Conservation (phyloP, 1,140 invertebrate species). For the Chrysomallon squamiferum region DNA sequence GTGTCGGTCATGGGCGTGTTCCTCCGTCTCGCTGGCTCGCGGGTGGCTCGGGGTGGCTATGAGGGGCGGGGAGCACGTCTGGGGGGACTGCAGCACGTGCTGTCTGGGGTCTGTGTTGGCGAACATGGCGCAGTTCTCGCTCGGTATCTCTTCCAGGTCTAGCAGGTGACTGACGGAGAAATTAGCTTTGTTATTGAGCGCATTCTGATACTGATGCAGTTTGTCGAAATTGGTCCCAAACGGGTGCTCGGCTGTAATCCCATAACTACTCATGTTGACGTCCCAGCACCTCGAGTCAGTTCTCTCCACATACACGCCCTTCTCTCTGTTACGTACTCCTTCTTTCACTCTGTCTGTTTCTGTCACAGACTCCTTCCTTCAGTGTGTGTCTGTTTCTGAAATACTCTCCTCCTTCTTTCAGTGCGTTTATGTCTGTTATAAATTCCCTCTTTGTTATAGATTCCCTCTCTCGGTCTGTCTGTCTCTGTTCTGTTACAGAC, state of each 20-base stretch:
- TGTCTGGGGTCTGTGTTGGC: slow-evolving; percentile 39
- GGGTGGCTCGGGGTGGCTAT: slow-evolving; percentile 14
- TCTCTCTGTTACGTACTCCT: neutral
- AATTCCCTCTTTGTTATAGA: too few relatives aligned
- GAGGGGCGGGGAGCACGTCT: slow-evolving; percentile 35
- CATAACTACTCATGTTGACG: slow-evolving; percentile 32
- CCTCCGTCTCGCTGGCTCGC: neutral
- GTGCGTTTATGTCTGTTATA: too few relatives aligned
- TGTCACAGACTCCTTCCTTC: too few relatives aligned
- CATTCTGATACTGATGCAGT: slow-evolving; percentile 39
- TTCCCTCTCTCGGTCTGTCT: too few relatives aligned
- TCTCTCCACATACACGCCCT: neutral
- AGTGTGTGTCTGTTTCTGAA: too few relatives aligned
- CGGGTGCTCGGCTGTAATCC: slow-evolving; percentile 21
- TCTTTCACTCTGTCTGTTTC: neutral
- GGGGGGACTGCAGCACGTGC: slow-evolving; percentile 28
- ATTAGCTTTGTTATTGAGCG: slow-evolving; percentile 42
- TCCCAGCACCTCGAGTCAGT: neutral
- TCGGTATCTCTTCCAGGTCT: slow-evolving; percentile 46
- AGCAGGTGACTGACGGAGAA: slow-evolving; percentile 48
- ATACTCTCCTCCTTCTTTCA: too few relatives aligned
- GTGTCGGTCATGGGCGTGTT: neutral
- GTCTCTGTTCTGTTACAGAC: too few relatives aligned
- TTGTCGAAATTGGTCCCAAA: slow-evolving; percentile 43
- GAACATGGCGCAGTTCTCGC: slow-evolving; percentile 52